phyloP scores from a whole-genome alignment of 2,888 invertebrate species.

The Neoitamus cyanurus region DNA sequence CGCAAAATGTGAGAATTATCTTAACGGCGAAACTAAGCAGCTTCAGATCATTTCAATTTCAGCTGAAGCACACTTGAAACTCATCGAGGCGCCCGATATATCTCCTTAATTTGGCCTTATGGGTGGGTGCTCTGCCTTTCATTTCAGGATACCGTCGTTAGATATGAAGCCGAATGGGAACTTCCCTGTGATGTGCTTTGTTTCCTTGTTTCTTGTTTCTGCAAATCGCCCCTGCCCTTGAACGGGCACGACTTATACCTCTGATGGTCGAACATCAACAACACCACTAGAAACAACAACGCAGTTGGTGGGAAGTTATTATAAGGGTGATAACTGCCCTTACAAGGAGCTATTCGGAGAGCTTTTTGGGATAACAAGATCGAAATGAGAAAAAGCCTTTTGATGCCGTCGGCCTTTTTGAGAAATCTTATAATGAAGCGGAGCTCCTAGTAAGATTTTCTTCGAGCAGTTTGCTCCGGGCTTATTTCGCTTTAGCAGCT shows the following conservation, averaged over 20 bases:
- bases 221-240: background rate
- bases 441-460: background rate
- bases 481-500: background rate
- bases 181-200: background rate
- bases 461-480: background rate
- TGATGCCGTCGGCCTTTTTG: background rate
- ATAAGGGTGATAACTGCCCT: too few relatives aligned
- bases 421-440: background rate
- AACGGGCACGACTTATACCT: background rate
- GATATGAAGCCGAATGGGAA: background rate
- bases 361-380: background rate
- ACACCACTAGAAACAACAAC: background rate
- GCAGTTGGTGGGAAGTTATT: background rate
- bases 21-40: background rate
- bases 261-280: background rate
- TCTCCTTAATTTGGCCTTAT: background rate
- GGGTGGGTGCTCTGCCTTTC: too few relatives aligned
- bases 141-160: background rate
- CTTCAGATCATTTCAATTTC: background rate
- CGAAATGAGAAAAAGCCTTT: background rate
- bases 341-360: background rate
- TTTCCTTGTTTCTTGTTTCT: background rate
- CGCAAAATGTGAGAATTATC: background rate
- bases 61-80: background rate
- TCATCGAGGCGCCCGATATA: background rate